Evolutionary conservation across 2,797 vertebrate species (phyloP), one percentile per base, ranked within the genome.

Genomic region (Eulemur albifrons): DNA sequence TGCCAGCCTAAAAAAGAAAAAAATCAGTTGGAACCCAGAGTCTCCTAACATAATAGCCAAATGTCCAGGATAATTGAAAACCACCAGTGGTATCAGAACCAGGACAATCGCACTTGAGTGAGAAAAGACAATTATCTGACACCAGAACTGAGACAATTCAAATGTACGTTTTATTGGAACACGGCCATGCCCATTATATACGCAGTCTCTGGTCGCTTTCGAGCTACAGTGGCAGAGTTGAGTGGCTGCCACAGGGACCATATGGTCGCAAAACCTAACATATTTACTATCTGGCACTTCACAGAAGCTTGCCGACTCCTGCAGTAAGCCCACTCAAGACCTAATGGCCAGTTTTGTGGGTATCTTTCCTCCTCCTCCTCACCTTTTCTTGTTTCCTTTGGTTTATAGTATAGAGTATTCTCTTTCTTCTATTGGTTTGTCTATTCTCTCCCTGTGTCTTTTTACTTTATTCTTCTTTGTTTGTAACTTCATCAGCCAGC

Each of bases 61-160:
- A 67, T 77, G 45, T 50, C 76, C 0, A 25, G 63, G 11, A 21
- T 43, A 43, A 1, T 14, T 0, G 1, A 35, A 73, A 50, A 27
- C 67, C 7, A 43, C 15, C 4, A 25, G 17, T 65, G 14, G 21
- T 54, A 27, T 77, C 48, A 43, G 70, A 59, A 30, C 20, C 40
- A 11, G n/a, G 38, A 25, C 15, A 70, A 17, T 77, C 43, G 43
- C 21, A 23, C 11, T 25, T 7, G 54, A 32, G 17, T 40, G 69
- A 76, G 67, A 45, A 80, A 30, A 27, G 48, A 11, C 23, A 65
- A 27, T 32, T 10, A 45, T 9, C 77, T 8, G n/a, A 50, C 25
- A 0, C 48, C 25, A 1, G 79, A 52, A 52, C 59, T 0, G 11
- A 73, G 45, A 40, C 1, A 9, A 7, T 3, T 21, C 43, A 13